These are phyloP conservation scores for Morus bassanus DNA, from an alignment of 2,797 vertebrate species.

Conservation along the genomic window DNA sequence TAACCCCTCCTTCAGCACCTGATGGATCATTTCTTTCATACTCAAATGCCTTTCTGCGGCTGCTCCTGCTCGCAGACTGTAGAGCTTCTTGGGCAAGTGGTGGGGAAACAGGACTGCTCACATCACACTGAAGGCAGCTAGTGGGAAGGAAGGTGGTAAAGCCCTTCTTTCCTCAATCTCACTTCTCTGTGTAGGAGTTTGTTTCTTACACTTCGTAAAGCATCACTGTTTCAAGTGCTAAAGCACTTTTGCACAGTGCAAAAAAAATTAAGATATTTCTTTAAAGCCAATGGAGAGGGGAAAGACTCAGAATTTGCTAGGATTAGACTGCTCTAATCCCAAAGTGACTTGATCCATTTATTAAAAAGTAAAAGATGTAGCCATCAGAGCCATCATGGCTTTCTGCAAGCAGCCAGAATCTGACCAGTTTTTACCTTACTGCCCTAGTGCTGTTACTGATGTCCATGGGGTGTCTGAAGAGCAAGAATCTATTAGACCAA, in stretches of 20 bases:
- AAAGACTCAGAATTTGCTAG: background rate
- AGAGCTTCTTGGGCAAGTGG: background rate
- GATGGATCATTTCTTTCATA: background rate
- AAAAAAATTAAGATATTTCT: background rate
- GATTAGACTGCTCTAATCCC: background rate
- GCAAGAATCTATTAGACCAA: background rate
- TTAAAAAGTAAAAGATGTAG: background rate
- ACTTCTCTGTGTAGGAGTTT: background rate
- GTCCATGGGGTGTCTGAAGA: too few relatives aligned
- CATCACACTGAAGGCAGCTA: background rate
- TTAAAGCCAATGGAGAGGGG: background rate
- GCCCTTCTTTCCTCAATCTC: background rate
- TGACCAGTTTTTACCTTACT: background rate
- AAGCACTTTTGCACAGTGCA: fast-evolving
- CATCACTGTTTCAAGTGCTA: background rate
- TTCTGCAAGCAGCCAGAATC: background rate
- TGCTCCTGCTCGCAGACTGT: background rate
- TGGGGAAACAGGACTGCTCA: background rate
- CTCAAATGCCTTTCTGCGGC: background rate
- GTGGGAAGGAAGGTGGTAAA: background rate
- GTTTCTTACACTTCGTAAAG: background rate
- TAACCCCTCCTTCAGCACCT: slow-evolving; percentile 46
- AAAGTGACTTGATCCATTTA: fast-evolving
- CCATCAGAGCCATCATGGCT: background rate
- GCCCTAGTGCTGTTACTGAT: background rate